A percentile compares a stretch with the other conserved stretches of the same genome.
Conservation (phyloP, 2,888 invertebrate species). For the Cinara cedri region DNA sequence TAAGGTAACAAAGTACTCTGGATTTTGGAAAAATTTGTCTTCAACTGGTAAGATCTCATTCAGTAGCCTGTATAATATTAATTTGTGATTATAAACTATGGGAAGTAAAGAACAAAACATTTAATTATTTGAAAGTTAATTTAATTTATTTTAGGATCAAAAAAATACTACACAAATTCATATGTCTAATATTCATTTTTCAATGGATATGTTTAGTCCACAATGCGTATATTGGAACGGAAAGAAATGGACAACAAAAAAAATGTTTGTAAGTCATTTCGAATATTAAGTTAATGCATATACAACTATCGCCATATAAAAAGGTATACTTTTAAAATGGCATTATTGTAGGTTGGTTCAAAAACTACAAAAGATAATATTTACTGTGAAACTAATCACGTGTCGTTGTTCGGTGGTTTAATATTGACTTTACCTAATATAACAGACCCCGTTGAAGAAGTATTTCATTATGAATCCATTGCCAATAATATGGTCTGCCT, state of each 20-base stretch:
- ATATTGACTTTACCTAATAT: slow-evolving; percentile 58
- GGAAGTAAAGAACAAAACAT: no score
- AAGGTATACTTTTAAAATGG: background rate
- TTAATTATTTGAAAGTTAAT: background rate
- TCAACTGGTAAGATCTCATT: no score
- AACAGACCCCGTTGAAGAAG: slow-evolving; percentile 53
- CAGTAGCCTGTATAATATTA: background rate
- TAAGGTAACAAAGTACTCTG: no score
- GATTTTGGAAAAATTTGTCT: no score
- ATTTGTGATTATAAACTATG: background rate
- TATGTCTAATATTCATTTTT: background rate
- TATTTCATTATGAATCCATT: background rate
- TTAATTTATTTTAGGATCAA: slow-evolving; percentile 14
- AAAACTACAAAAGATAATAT: slow-evolving; percentile 37
- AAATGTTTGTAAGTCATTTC: background rate
- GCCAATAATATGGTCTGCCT: slow-evolving; percentile 1
- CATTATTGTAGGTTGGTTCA: background rate
- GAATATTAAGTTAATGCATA: background rate
- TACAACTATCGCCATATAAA: background rate
- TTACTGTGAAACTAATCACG: slow-evolving; percentile 58
- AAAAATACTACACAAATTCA: background rate
- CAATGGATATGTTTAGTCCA: slow-evolving; percentile 16
- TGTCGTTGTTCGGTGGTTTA: slow-evolving; percentile 59
- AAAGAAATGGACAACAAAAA: slow-evolving; percentile 2
- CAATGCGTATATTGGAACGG: slow-evolving; percentile 31